Base-by-base conservation (phyloP, 2,113 vertebrate species). In the Xenus cinereus region DNA sequence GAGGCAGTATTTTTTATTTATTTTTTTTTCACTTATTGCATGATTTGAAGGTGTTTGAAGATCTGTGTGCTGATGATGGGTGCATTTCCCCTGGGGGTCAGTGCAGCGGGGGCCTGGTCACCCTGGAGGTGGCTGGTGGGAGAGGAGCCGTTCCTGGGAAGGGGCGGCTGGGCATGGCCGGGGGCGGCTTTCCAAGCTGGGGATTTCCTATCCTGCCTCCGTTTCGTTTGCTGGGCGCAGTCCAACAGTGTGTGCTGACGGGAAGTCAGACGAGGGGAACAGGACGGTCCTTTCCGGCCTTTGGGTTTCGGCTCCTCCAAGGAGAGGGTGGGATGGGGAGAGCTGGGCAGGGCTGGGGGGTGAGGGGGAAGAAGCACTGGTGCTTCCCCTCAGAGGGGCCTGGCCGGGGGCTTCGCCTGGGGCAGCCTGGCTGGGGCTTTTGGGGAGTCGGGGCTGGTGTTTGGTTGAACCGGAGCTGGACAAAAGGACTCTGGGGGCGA, bases 181-280 rank as follows among this genome's bases (percentile, higher is more conserved):
- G 80, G 75, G 80, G 43, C 2, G 1, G 39, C 51, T 84, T 53
- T 90, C 75, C 81, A 51, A 64, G 22, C 22, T 56, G 89, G 81
- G 12, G 78, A 83, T 94, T 97, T 97, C 95, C 96, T 97, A 19
- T 71, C 28, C 69, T 14, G 66, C 32, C 89, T 50, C 37, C 3
- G 78, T 39, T 84, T 26, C 5, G 1, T 22, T 72, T 11, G 74
- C 94, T 97, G 95, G 96, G 64, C 11, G 30, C 50, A 56, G 11
- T 97, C 95, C 96, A 97, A 56, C 46, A 43, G 84, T 1, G 1
- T 50, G 92, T 14, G 68, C 95, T 85, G 96, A 93, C 83, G 90
- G 96, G 96, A 97, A 97, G 96, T 94, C 79, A 45, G 92, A 79
- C 90, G 13, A 53, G 78, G 94, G 87, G 95, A 97, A 92, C 79